These are phyloP conservation scores for Solen grandis DNA, from an alignment of 1,140 invertebrate genomes.

Conservation along the genomic window DNA sequence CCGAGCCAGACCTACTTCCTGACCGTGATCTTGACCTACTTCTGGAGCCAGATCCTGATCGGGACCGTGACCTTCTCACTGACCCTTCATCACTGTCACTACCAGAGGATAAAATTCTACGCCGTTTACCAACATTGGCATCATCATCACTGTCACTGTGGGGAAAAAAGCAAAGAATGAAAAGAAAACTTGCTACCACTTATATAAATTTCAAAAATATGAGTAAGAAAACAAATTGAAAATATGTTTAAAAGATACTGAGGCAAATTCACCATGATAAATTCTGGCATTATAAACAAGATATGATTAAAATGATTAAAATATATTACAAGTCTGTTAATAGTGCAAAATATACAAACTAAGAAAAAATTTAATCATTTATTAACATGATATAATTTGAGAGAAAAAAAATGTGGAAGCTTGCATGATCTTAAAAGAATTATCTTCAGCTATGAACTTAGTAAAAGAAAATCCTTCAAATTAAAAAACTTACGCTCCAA, in stretches of 20 bases:
- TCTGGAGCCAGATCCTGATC: conserved; percentile 74
- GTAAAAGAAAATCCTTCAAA: neutral
- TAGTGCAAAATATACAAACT: neutral
- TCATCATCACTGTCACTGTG: conserved; percentile 83
- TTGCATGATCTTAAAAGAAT: neutral
- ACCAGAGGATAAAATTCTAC: conserved; percentile 78
- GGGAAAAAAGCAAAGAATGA: conserved; percentile 60
- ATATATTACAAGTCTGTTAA: neutral
- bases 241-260: no score
- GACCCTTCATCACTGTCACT: conserved; percentile 75
- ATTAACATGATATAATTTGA: neutral
- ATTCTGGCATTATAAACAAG: no score
- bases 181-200: neutral
- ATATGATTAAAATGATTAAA: no score
- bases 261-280: no score
- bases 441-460: neutral
- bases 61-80: conserved; percentile 67
- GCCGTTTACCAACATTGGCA: conserved; percentile 79
- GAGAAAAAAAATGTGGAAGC: neutral
- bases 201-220: neutral
- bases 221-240: neutral
- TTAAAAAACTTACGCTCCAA: conserved; percentile 61
- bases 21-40: conserved; percentile 68
- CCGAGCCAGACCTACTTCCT: conserved; percentile 55
- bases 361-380: neutral